These are phyloP conservation scores for Eremobia ochroleuca DNA, from an alignment of 2,888 invertebrate species.

Conservation along the genomic window DNA sequence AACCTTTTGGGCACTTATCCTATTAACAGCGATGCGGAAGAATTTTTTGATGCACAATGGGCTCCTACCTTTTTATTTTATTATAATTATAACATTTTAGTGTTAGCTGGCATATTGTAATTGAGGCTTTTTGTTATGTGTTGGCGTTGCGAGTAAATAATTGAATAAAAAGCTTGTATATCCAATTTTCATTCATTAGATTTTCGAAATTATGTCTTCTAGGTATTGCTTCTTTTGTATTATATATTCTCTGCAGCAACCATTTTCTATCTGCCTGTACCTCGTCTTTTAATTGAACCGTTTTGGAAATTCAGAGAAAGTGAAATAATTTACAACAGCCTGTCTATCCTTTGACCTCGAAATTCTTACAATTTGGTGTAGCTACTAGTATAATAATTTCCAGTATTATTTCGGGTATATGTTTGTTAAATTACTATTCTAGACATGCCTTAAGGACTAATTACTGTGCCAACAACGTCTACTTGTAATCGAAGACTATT, in stretches of 20 bases:
- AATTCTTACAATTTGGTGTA: slow-evolving; percentile 4
- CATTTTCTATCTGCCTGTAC: background rate
- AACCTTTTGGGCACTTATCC: no score
- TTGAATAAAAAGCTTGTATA: background rate
- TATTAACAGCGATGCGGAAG: background rate
- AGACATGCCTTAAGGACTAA: background rate
- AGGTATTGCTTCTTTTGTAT: background rate
- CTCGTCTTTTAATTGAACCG: background rate
- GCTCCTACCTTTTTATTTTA: no score
- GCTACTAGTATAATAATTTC: background rate
- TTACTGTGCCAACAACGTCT: background rate
- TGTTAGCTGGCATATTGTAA: no score
- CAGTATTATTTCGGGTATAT: background rate
- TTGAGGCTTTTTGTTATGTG: no score
- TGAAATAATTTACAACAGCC: background rate
- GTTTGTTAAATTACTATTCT: background rate
- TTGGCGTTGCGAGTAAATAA: no score
- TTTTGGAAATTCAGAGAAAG: background rate
- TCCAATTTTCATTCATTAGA: background rate
- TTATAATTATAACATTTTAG: no score
- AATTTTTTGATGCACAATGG: no score
- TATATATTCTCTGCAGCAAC: background rate
- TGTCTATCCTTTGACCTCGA: slow-evolving; percentile 19
- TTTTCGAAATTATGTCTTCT: background rate
- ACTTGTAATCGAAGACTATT: background rate